These are phyloP conservation scores for Hyposoter didymator DNA, from an alignment of 2,888 invertebrate species.

Conservation along the genomic window DNA sequence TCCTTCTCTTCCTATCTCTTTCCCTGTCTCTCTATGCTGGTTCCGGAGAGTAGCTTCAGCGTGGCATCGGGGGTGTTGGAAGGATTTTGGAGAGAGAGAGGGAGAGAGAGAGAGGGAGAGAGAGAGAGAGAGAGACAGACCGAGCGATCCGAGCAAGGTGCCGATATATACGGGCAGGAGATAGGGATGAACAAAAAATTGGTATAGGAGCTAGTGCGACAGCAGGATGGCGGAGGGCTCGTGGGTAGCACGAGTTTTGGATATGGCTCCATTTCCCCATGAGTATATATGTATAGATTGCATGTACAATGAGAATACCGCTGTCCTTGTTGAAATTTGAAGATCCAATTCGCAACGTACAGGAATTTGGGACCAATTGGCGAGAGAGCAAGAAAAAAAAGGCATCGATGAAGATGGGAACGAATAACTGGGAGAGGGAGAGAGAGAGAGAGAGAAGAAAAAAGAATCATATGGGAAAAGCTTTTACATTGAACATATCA, in stretches of 20 bases:
- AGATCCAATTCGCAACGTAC: slow-evolving; percentile 54
- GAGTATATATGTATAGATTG: slow-evolving; percentile 7
- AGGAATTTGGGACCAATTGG: slow-evolving; percentile 48
- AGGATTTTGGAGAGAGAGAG: slow-evolving; percentile 7
- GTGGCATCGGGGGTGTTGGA: slow-evolving; percentile 9
- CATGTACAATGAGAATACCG: slow-evolving; percentile 16
- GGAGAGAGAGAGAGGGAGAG: slow-evolving; percentile 1
- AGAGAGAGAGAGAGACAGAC: background rate
- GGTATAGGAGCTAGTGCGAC: slow-evolving; percentile 45
- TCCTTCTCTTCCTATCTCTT: background rate
- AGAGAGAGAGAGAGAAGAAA: slow-evolving; percentile 72
- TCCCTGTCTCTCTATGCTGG: background rate
- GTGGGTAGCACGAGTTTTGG: slow-evolving; percentile 42
- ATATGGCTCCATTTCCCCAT: slow-evolving; percentile 35
- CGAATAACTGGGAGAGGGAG: slow-evolving; percentile 78
- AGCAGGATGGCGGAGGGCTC: slow-evolving; percentile 38
- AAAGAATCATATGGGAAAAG: slow-evolving; percentile 59
- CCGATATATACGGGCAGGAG: slow-evolving; percentile 68
- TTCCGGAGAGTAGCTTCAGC: slow-evolving; percentile 7
- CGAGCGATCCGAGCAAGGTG: slow-evolving; percentile 45
- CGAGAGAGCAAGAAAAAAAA: slow-evolving; percentile 71
- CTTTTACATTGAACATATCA: slow-evolving; percentile 71
- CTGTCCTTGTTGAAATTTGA: slow-evolving; percentile 66
- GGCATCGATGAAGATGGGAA: slow-evolving; percentile 64
- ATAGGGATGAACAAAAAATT: slow-evolving; percentile 68